A percentile compares a stretch with the other conserved stretches of the same genome.
These are phyloP conservation scores for Caretta caretta DNA, from an alignment of 2,113 vertebrate species.

Conservation along the genomic window DNA sequence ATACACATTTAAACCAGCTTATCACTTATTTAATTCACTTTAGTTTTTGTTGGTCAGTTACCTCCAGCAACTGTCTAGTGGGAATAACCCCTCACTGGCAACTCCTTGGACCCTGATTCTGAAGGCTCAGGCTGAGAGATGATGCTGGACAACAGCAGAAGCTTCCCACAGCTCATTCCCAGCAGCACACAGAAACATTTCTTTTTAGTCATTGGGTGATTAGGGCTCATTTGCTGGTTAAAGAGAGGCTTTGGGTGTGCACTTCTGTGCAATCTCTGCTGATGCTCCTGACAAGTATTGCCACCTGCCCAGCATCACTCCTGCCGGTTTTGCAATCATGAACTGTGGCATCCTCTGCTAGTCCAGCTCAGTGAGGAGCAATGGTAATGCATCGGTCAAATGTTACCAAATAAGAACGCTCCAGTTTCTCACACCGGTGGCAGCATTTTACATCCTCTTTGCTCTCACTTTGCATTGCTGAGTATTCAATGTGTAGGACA, in stretches of 20 bases:
- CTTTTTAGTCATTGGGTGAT: neutral
- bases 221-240: neutral
- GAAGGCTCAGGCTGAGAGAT: neutral
- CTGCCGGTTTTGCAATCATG: fast-evolving
- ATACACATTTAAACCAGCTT: neutral
- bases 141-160: neutral
- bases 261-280: neutral
- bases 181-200: neutral
- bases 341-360: neutral
- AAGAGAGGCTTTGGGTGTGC: neutral
- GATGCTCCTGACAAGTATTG: fast-evolving
- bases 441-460: neutral
- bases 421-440: neutral
- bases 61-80: neutral
- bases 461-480: too few relatives aligned
- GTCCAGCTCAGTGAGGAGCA: neutral
- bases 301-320: neutral
- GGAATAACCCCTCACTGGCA: fast-evolving
- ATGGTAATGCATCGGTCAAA: fast-evolving
- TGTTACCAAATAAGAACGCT: too few relatives aligned
- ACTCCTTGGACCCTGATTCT: fast-evolving
- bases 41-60: neutral
- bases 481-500: neutral
- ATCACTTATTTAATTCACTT: neutral
- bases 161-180: neutral